Conservation (phyloP, 2,113 vertebrate genomes). For the Phylloscopus trochiloides region DNA sequence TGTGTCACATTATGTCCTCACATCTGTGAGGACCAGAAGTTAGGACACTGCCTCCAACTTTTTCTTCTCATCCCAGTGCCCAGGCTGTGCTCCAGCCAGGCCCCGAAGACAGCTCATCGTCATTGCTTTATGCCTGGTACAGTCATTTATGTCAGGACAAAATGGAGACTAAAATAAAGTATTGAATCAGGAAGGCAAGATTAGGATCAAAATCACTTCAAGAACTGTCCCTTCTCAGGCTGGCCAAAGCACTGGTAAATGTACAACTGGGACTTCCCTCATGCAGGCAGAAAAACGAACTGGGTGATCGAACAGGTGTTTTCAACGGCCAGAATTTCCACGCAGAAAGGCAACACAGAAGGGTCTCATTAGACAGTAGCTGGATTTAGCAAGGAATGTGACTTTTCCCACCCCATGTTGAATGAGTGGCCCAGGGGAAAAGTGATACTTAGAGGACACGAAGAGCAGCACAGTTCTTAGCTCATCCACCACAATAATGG, state of each 20-base stretch:
- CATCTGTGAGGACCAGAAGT: not conserved
- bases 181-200: not conserved
- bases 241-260: not conserved
- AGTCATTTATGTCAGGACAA: not conserved
- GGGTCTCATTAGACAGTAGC: not conserved
- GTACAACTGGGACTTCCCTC: not conserved
- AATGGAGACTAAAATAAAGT: not conserved
- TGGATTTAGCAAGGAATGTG: not conserved
- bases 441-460: not conserved
- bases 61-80: not conserved
- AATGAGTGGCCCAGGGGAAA: conserved; percentile 4
- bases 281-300: not conserved
- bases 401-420: conserved; percentile 6
- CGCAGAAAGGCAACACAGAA: not conserved
- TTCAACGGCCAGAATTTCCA: not conserved
- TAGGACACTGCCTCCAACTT: not conserved
- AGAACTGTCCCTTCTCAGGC: not conserved
- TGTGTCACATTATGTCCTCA: not conserved
- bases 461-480: conserved; percentile 9
- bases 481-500: conserved; percentile 41
- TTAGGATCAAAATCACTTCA: not conserved
- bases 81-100: not conserved
- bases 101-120: not conserved
- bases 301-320: conserved; percentile 1
- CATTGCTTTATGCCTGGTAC: not conserved